Percentiles rank a stretch among this genome's conserved stretches.
These are phyloP conservation scores for Panthera leo DNA, from an alignment of 2,113 vertebrate species.

Conservation along the genomic window DNA sequence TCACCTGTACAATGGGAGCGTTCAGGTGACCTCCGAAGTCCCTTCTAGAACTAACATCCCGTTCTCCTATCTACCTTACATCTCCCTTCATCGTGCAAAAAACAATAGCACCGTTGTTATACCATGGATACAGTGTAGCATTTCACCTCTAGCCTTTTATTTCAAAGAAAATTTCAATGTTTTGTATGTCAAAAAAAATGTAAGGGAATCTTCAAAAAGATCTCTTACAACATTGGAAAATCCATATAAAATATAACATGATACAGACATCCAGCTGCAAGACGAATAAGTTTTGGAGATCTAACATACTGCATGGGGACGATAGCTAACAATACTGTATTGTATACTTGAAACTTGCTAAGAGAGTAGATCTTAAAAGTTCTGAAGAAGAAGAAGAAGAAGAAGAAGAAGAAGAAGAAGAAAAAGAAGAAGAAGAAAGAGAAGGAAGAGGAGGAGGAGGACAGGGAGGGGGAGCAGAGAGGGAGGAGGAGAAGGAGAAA, in stretches of 20 bases:
- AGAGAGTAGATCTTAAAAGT: background rate
- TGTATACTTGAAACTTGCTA: background rate
- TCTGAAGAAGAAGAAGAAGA: background rate
- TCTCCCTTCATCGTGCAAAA: background rate
- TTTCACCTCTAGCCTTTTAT: background rate
- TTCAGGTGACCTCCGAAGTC: background rate
- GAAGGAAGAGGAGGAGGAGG: too few species aligned
- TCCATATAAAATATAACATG: background rate
- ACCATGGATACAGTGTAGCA: background rate
- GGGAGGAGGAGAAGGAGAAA: fast-evolving
- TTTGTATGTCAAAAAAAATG: background rate
- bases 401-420: background rate
- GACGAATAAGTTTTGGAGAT: background rate
- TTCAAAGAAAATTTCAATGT: background rate
- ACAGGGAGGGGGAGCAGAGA: too few species aligned
- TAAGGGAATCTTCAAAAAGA: background rate
- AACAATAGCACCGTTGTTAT: background rate
- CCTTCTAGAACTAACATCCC: background rate
- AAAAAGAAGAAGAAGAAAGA: background rate
- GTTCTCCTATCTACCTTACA: background rate
- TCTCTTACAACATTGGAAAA: background rate
- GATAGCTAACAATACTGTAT: background rate
- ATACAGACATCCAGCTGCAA: background rate
- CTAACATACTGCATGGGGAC: background rate
- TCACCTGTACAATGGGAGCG: background rate